Evolutionary conservation across 2,797 vertebrate species (phyloP).

Genomic region (Podarcis siculus): DNA sequence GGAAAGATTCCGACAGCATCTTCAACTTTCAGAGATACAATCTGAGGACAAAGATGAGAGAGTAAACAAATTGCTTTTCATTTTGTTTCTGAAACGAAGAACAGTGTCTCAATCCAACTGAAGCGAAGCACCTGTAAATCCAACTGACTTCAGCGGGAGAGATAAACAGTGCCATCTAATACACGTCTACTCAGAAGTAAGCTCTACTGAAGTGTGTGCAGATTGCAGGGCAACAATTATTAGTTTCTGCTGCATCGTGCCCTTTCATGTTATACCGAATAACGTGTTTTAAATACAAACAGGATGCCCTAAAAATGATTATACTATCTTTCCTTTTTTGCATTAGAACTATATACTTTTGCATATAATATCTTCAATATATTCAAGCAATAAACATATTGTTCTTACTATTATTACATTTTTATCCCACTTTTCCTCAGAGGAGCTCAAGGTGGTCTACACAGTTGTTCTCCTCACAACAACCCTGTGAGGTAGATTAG

Average conservation of each 20-base stretch:
- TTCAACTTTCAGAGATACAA: constrained; percentile 76
- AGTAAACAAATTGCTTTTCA: accelerated
- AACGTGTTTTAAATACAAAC: background rate
- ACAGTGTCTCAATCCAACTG: background rate
- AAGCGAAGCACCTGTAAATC: background rate
- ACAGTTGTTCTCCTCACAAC: too few species aligned
- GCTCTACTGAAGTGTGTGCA: background rate
- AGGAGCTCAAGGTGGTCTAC: too few species aligned
- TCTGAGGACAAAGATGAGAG: constrained; percentile 74
- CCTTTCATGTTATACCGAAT: background rate
- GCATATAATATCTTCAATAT: background rate
- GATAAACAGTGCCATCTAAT: background rate
- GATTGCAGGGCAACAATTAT: background rate
- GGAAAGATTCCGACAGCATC: constrained; percentile 83
- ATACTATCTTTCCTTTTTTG: background rate
- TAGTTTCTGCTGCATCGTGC: background rate
- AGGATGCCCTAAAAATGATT: background rate
- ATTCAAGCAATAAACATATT: background rate
- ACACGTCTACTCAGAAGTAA: background rate
- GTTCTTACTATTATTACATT: too few species aligned
- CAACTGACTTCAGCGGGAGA: background rate
- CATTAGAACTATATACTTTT: background rate
- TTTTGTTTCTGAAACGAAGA: constrained; percentile 24
- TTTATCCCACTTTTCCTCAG: too few species aligned
- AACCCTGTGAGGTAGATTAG: too few species aligned